These are phyloP conservation scores for Baronia brevicornis DNA, from an alignment of 2,888 invertebrate genomes.

Conservation along the genomic window DNA sequence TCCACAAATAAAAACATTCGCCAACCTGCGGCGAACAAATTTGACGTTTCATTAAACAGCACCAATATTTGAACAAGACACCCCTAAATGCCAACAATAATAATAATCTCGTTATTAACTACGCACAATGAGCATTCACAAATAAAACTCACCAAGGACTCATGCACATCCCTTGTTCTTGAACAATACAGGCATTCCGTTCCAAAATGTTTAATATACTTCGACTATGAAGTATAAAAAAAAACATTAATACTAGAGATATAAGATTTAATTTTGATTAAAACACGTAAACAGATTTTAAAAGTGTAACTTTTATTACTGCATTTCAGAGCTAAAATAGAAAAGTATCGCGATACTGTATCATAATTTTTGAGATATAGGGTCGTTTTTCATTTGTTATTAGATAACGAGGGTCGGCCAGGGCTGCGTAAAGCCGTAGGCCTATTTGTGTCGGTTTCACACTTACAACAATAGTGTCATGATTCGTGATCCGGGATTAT, in stretches of 20 bases:
- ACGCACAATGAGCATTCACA: conserved; percentile 45
- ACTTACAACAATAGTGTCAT: conserved; percentile 76
- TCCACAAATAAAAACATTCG: conserved; percentile 22
- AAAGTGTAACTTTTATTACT: conserved; percentile 35
- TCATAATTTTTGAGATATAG: fast-evolving
- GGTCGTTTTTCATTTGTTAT: conserved; percentile 21
- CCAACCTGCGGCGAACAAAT: conserved; percentile 24
- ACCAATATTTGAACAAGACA: conserved; percentile 55
- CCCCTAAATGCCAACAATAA: conserved; percentile 35
- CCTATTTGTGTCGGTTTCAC: conserved; percentile 76
- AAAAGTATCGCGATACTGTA: conserved; percentile 23
- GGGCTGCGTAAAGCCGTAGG: conserved; percentile 49
- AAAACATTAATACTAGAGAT: background rate
- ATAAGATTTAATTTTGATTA: background rate
- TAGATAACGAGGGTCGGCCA: conserved; percentile 16
- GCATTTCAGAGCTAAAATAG: conserved; percentile 14
- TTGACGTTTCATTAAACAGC: conserved; percentile 43
- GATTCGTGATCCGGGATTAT: conserved; percentile 74
- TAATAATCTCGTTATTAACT: conserved; percentile 59
- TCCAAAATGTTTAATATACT: conserved; percentile 20
- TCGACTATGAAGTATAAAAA: conserved; percentile 15
- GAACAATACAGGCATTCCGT: conserved; percentile 18
- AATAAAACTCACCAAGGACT: conserved; percentile 49
- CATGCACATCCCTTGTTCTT: conserved; percentile 36
- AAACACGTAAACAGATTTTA: conserved; percentile 16